A percentile compares a stretch with the other conserved stretches of the same genome.
Evolutionary conservation across 2,113 vertebrate species (phyloP).

Genomic region (Cariama cristata): DNA sequence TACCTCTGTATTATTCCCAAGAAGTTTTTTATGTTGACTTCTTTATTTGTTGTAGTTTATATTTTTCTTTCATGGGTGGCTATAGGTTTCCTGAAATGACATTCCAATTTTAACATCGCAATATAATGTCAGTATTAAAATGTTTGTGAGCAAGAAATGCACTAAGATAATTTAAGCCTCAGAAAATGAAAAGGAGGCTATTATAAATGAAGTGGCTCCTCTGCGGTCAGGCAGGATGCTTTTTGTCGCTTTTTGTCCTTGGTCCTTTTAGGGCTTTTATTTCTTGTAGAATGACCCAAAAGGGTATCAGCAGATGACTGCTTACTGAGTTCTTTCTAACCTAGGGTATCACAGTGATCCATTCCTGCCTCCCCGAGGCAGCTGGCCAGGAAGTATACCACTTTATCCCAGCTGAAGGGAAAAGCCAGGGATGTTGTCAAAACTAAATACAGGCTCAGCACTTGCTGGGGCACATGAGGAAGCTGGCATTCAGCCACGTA

Average conservation of each 20-base stretch:
- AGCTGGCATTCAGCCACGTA: background rate
- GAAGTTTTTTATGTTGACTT: slow-evolving; percentile 19
- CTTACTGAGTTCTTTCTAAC: background rate
- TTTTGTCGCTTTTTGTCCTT: background rate
- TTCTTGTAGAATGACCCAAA: background rate
- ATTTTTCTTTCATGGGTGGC: slow-evolving; percentile 10
- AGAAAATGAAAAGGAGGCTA: background rate
- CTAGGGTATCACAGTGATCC: background rate
- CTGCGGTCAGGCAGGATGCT: background rate
- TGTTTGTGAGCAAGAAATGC: background rate
- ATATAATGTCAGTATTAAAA: slow-evolving; percentile 8
- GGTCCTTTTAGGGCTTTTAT: background rate
- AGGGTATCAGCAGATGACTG: background rate
- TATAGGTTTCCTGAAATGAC: slow-evolving; percentile 18
- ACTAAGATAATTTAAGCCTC: background rate
- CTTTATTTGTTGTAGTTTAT: slow-evolving; percentile 11
- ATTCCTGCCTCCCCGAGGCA: rapidly evolving
- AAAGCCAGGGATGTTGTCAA: background rate
- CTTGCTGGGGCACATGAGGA: background rate
- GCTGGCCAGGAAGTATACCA: background rate
- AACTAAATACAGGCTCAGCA: background rate
- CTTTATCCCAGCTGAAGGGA: background rate
- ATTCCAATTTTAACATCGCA: slow-evolving; percentile 34
- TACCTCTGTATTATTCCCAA: background rate
- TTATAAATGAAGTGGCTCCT: background rate